Percentiles rank a stretch among this genome's conserved stretches.
phyloP scores from a whole-genome alignment of 2,888 invertebrate genomes.

The Nymphalis urticae region DNA sequence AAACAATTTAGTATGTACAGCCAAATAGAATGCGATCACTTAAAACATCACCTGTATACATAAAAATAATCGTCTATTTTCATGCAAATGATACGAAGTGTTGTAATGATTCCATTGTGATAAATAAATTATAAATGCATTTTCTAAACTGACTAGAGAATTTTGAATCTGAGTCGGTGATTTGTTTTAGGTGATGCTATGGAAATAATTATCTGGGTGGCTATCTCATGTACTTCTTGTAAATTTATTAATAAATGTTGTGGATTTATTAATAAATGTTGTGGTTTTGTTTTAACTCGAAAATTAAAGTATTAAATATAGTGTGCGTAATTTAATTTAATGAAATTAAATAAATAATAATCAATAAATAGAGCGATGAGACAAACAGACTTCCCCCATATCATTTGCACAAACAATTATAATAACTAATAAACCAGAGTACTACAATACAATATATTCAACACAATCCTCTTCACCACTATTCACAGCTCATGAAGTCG shows the following conservation, averaged over 20 bases:
- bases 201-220: background rate
- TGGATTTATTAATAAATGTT: no score
- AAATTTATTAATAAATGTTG: background rate
- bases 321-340: slow-evolving; percentile 9
- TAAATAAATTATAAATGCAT: slow-evolving; percentile 79
- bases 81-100: slow-evolving; percentile 72
- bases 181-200: background rate
- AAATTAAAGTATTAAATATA: background rate
- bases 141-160: slow-evolving; percentile 73
- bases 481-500: slow-evolving; percentile 62
- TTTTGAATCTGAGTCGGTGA: slow-evolving; percentile 52
- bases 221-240: background rate
- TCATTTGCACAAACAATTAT: slow-evolving; percentile 33
- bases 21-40: slow-evolving; percentile 39
- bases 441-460: slow-evolving; percentile 55
- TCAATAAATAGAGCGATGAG: slow-evolving; percentile 38
- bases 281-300: background rate
- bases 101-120: slow-evolving; percentile 32
- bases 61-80: slow-evolving; percentile 56
- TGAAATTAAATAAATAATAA: slow-evolving; percentile 28
- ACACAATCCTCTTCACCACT: slow-evolving; percentile 56
- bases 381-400: slow-evolving; percentile 38
- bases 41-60: slow-evolving; percentile 42
- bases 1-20: slow-evolving; percentile 12
- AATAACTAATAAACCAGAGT: slow-evolving; percentile 47